Conservation (phyloP, 2,797 vertebrate species). For the Sebastes kiyomatsui region DNA sequence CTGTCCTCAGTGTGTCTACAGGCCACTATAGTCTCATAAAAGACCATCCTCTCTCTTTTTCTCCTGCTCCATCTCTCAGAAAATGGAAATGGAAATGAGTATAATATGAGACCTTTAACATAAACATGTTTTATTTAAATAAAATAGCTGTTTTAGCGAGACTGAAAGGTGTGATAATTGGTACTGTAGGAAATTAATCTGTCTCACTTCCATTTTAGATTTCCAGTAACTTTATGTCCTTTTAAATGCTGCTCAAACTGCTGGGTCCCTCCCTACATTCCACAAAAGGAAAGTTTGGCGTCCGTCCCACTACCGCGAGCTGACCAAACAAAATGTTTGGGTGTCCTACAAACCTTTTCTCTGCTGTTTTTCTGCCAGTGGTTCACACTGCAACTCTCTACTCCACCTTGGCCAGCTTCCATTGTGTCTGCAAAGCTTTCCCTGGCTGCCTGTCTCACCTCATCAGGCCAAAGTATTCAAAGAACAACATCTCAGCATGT, state of each 20-base stretch:
- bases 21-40: too few species aligned
- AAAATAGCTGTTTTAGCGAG: background rate
- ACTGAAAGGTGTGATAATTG: background rate
- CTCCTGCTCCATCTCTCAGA: rapidly evolving
- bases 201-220: constrained; percentile 8
- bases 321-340: constrained; percentile 67
- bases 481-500: constrained; percentile 59
- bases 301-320: constrained; percentile 26
- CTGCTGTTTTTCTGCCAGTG: constrained; percentile 48
- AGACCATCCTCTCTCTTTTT: too few species aligned
- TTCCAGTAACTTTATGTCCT: background rate
- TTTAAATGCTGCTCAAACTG: constrained; percentile 5
- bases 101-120: too few species aligned
- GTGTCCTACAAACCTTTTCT: constrained; percentile 48
- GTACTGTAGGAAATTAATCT: background rate
- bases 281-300: constrained; percentile 37
- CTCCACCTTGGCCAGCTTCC: constrained; percentile 58
- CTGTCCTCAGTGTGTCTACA: too few species aligned
- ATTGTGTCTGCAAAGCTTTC: constrained; percentile 61
- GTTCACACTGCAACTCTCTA: constrained; percentile 50
- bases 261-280: constrained; percentile 31
- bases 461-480: constrained; percentile 47
- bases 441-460: constrained; percentile 49
- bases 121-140: background rate
- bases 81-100: too few species aligned